These are phyloP conservation scores for Tenrec ecaudatus DNA, from an alignment of 2,113 vertebrate species.

Conservation along the genomic window DNA sequence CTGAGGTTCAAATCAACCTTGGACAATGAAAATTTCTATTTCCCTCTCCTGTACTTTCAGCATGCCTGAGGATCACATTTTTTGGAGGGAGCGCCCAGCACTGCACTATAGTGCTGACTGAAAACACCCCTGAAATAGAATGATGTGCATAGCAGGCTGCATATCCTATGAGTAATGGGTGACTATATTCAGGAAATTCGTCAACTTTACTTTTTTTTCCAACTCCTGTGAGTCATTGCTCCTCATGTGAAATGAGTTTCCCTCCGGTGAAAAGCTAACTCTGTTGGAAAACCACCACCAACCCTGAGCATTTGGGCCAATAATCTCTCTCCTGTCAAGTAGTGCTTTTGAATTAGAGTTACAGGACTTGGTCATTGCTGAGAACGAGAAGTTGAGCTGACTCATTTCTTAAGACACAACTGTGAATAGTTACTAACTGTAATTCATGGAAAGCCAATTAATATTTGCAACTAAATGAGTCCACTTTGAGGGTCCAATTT, in stretches of 20 bases:
- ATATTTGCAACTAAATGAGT: neutral
- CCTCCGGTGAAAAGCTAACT: neutral
- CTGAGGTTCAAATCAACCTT: neutral
- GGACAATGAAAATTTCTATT: neutral
- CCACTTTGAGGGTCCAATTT: neutral
- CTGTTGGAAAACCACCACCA: neutral
- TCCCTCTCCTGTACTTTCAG: neutral
- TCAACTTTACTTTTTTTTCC: neutral
- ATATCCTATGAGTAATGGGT: conserved; percentile 52
- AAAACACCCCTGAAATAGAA: conserved; percentile 29
- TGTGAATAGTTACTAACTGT: neutral
- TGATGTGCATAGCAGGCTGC: neutral
- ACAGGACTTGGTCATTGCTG: neutral
- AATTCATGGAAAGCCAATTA: neutral
- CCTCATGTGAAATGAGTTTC: neutral
- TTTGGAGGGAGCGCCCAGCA: neutral
- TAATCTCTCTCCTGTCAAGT: conserved; percentile 25
- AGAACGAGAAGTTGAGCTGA: neutral
- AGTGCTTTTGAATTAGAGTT: neutral
- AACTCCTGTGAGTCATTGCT: conserved; percentile 45
- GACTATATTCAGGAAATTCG: neutral
- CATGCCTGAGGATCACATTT: neutral
- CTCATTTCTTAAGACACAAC: neutral
- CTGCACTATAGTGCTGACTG: neutral
- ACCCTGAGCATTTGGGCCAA: neutral